phyloP scores from a whole-genome alignment of 2,888 invertebrate genomes.

The Sepiola atlantica region DNA sequence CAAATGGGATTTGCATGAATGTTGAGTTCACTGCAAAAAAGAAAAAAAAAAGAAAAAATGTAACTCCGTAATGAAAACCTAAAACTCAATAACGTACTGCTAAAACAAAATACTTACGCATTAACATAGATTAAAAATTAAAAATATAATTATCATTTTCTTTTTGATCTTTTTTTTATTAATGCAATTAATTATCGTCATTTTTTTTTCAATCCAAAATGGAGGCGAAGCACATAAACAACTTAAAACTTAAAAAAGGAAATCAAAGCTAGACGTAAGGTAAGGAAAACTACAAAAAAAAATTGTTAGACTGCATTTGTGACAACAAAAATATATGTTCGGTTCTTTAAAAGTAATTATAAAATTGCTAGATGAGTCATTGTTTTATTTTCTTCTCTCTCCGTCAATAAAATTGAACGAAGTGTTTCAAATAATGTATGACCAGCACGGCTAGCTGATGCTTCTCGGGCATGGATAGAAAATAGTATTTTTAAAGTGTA shows the following conservation, averaged over 20 bases:
- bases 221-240: neutral
- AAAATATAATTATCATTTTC: neutral
- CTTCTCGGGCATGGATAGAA: no score
- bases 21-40: neutral
- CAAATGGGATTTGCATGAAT: neutral
- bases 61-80: neutral
- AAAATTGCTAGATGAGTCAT: neutral
- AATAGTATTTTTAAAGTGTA: no score
- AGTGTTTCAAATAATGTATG: no score
- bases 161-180: neutral
- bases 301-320: neutral
- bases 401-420: no score
- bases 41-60: neutral
- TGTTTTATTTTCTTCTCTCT: no score
- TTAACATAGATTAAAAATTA: neutral
- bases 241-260: neutral
- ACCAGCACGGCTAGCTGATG: no score
- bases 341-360: neutral
- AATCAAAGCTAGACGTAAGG: neutral
- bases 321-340: neutral
- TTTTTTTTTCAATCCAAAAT: neutral
- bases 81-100: no score
- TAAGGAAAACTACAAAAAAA: neutral
- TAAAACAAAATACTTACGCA: neutral
- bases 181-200: neutral